Percentiles rank a stretch among this genome's conserved stretches.
These are phyloP conservation scores for Oryzias melastigma DNA, from an alignment of 2,113 vertebrate species.

Conservation along the genomic window DNA sequence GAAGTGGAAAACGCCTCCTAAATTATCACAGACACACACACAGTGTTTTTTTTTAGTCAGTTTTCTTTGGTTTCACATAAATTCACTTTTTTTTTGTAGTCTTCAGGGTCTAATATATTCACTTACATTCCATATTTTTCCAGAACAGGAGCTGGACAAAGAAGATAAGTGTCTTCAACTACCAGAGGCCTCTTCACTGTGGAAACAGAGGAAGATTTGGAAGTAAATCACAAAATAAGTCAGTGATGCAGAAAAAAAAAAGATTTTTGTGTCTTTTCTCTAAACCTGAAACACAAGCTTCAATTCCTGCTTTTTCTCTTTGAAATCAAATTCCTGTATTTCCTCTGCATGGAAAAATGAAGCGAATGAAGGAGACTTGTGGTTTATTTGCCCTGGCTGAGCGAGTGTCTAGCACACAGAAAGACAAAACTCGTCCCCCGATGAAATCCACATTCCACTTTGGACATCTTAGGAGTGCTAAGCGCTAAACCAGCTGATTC, in stretches of 20 bases:
- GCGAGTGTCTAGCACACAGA: constrained; percentile 41
- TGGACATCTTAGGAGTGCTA: constrained; percentile 60
- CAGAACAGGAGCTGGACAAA: constrained; percentile 94
- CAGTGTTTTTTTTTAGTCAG: background rate
- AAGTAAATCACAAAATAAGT: background rate
- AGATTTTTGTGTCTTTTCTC: constrained; percentile 2
- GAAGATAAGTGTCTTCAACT: constrained; percentile 90
- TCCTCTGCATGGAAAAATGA: constrained; percentile 63
- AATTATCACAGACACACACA: background rate
- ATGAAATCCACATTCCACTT: constrained; percentile 63
- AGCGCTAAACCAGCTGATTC: constrained; percentile 67
- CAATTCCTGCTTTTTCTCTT: constrained; percentile 13
- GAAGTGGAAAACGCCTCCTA: background rate
- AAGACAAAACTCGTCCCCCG: constrained; percentile 42
- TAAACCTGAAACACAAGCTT: constrained; percentile 20
- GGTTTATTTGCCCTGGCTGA: constrained; percentile 70
- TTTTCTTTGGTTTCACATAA: background rate
- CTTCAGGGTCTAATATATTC: background rate
- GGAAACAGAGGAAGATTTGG: constrained; percentile 20
- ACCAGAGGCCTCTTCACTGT: constrained; percentile 92
- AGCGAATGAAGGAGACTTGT: constrained; percentile 49
- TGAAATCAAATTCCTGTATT: constrained; percentile 56
- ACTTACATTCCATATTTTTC: constrained; percentile 91
- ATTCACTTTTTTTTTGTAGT: background rate
- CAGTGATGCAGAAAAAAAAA: constrained; percentile 15